Evolutionary conservation across 2,888 invertebrate species (phyloP), one percentile per base, ranked within the genome.

Genomic region (Cephus spinipes): DNA sequence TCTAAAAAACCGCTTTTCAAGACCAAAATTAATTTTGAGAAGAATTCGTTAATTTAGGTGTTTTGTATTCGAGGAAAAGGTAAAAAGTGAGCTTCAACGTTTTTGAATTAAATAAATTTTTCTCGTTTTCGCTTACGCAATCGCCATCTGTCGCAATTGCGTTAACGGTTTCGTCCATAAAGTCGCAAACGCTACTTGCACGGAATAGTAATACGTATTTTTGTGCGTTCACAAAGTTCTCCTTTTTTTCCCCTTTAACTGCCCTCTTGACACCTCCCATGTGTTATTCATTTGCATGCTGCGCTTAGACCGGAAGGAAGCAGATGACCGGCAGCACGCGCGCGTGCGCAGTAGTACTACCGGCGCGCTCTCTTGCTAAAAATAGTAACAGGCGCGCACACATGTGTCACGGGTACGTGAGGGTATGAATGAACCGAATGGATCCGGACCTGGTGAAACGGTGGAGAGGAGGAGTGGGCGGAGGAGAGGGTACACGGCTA

Each of bases 241-340:
- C 73, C 76, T 78, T 75, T 73, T 77, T 78, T 74, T 75, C 76
- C 73, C 74, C 69, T 23, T 55, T 69, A 36, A 15, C 35, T 31
- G 73, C 15, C 69, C 81, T 82, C 82, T 85, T 84, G 81, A 87
- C 85, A 83, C 82, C 77, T 80, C 81, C 81, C 84, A 85, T 84
- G 85, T 82, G 84, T 84, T 82, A 77, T 78, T 83, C 80, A 77
- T 69, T 69, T 32, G 69, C 69, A 69, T 69, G 30, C 69, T 69
- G 69, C 69, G 69, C 80, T 80, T 79, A 78, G 79, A 82, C 86
- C 86, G 87, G 87, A 87, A 87, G 86, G 83, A 84, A 87, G 36
- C 12, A 83, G 81, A 81, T 82, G 82, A 81, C 79, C 82, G 79
- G 77, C 76, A 69, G 77, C 80, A 81, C 83, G 80, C 82, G 83